phyloP scores from a whole-genome alignment of 2,888 invertebrate genomes.

The Zygaena filipendulae region DNA sequence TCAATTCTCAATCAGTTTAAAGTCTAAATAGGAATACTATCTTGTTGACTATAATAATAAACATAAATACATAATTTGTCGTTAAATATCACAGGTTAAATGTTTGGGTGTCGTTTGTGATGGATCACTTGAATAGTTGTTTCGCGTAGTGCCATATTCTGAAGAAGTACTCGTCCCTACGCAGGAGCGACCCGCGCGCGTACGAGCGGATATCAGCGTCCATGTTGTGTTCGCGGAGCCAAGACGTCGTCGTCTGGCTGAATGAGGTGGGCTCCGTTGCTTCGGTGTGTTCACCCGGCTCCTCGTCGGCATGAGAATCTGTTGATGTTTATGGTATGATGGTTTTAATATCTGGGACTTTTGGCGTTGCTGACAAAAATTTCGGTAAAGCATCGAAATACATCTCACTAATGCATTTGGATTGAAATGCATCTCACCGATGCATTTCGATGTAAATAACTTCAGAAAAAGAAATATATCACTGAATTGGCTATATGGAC shows the following conservation, averaged over 20 bases:
- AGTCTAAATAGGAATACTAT: conserved; percentile 31
- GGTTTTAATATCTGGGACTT: too few relatives aligned
- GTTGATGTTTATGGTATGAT: too few relatives aligned
- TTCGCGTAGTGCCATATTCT: conserved; percentile 90
- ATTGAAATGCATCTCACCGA: too few relatives aligned
- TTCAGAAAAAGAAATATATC: too few relatives aligned
- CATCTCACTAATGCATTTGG: too few relatives aligned
- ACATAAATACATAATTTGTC: conserved; percentile 22
- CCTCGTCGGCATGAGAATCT: conserved; percentile 54
- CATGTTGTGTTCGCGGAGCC: conserved; percentile 94
- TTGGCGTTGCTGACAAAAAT: too few relatives aligned
- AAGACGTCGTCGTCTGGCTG: conserved; percentile 93
- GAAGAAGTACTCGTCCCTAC: conserved; percentile 96
- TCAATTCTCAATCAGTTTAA: too few relatives aligned
- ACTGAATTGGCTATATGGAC: too few relatives aligned
- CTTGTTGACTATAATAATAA: conserved; percentile 35
- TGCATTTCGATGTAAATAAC: too few relatives aligned
- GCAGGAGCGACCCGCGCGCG: conserved; percentile 84
- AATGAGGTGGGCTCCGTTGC: conserved; percentile 84
- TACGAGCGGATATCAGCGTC: conserved; percentile 93
- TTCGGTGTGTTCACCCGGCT: conserved; percentile 68
- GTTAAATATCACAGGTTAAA: conserved; percentile 58
- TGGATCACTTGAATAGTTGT: conserved; percentile 79
- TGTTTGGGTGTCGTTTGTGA: conserved; percentile 33
- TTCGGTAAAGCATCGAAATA: too few relatives aligned